Evolutionary conservation across 1,140 invertebrate species (phyloP).

Genomic region (Calosoma granatense): DNA sequence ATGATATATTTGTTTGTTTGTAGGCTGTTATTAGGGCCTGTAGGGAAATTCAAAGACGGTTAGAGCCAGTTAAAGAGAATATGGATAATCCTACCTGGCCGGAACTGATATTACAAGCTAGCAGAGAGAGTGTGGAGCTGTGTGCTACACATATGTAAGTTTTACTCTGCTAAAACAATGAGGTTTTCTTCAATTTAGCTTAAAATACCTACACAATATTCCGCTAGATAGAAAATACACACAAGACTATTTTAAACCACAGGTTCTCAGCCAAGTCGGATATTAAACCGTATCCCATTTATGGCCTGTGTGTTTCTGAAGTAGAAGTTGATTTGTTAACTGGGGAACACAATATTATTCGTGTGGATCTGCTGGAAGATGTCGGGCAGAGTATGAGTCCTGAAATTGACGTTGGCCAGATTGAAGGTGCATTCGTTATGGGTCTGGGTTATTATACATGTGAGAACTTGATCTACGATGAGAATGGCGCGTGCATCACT

Average conservation of each 20-base stretch:
- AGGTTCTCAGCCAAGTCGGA: too few species aligned
- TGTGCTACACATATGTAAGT: slow-evolving; percentile 47
- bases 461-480: slow-evolving; percentile 61
- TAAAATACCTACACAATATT: too few species aligned
- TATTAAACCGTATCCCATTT: slow-evolving; percentile 20
- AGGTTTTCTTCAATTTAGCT: too few species aligned
- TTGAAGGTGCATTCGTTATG: slow-evolving; percentile 82
- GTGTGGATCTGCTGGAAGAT: slow-evolving; percentile 69
- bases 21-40: too few species aligned
- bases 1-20: too few species aligned
- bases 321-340: slow-evolving; percentile 59
- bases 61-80: slow-evolving; percentile 50
- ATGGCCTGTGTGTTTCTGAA: slow-evolving; percentile 23
- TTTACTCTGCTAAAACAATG: too few species aligned
- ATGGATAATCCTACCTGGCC: slow-evolving; percentile 54
- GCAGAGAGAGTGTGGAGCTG: slow-evolving; percentile 48
- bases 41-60: slow-evolving; percentile 47
- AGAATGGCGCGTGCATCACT: slow-evolving; percentile 58
- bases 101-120: slow-evolving; percentile 48
- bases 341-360: slow-evolving; percentile 50
- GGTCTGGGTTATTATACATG: slow-evolving; percentile 70
- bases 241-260: too few species aligned
- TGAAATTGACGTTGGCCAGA: slow-evolving; percentile 72
- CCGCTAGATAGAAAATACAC: too few species aligned
- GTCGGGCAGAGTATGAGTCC: slow-evolving; percentile 65